A percentile compares a stretch with the other conserved stretches of the same genome.
Evolutionary conservation across 1,140 invertebrate species (phyloP).

Genomic region (Drosophila rufa): DNA sequence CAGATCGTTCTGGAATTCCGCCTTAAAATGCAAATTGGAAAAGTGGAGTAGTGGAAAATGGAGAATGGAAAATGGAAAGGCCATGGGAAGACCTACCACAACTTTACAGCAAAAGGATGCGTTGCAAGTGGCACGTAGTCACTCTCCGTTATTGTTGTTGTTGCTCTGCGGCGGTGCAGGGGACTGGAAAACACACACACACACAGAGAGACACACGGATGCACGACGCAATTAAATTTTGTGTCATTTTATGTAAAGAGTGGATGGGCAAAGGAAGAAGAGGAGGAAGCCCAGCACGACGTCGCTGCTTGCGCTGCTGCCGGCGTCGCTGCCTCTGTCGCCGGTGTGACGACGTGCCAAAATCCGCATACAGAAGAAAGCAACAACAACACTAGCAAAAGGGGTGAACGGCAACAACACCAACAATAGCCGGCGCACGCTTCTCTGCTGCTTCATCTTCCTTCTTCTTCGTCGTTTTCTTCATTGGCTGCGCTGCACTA

Average conservation of each 20-base stretch:
- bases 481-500: not conserved
- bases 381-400: slow-evolving; percentile 9
- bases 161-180: slow-evolving; percentile 36
- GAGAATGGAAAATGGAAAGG: not conserved
- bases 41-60: slow-evolving; percentile 1
- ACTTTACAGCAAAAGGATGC: slow-evolving; percentile 55
- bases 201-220: slow-evolving; percentile 8
- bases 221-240: slow-evolving; percentile 52
- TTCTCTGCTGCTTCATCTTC: not conserved
- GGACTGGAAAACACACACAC: slow-evolving; percentile 32
- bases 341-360: slow-evolving; percentile 67
- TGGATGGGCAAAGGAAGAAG: slow-evolving; percentile 12
- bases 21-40: slow-evolving; percentile 1
- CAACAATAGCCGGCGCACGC: slow-evolving; percentile 31
- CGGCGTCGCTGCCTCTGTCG: slow-evolving; percentile 12
- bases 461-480: not conserved
- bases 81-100: slow-evolving; percentile 41
- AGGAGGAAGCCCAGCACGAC: slow-evolving; percentile 4
- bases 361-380: slow-evolving; percentile 63
- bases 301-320: slow-evolving; percentile 9
- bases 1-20: slow-evolving; percentile 1
- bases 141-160: slow-evolving; percentile 8
- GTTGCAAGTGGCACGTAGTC: slow-evolving; percentile 73
- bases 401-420: slow-evolving; percentile 11
- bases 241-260: slow-evolving; percentile 61